These are phyloP conservation scores for Papilio protenor DNA, from an alignment of 2,888 invertebrate species.

Conservation along the genomic window DNA sequence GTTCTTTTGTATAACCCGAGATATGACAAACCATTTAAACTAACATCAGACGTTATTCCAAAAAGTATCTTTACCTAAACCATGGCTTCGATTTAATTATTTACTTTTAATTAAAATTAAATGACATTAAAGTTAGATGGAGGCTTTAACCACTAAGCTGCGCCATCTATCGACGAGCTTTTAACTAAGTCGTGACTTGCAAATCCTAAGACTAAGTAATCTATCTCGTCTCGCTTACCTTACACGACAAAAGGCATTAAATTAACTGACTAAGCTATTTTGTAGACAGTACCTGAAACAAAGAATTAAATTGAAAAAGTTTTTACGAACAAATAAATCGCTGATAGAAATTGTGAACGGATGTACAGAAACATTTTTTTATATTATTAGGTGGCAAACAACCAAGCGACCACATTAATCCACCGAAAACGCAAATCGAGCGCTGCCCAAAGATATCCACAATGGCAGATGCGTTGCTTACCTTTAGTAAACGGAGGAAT, in stretches of 20 bases:
- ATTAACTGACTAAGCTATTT: constrained; percentile 20
- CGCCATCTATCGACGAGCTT: constrained; percentile 22
- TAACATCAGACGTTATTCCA: neutral
- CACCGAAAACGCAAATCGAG: no score
- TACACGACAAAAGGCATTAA: constrained; percentile 19
- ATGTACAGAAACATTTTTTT: no score
- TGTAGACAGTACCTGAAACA: neutral
- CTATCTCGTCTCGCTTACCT: constrained; percentile 10
- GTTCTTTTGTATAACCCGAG: neutral
- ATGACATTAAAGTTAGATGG: neutral
- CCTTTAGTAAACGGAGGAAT: no score
- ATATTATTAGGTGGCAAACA: no score
- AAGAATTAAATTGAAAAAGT: constrained; percentile 14
- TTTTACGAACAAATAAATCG: neutral
- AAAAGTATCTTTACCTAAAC: neutral
- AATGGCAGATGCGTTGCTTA: no score
- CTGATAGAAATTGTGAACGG: neutral
- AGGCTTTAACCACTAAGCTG: neutral
- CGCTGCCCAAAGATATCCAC: no score
- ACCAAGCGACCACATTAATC: no score
- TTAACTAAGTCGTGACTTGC: constrained; percentile 24
- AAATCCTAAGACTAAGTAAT: constrained; percentile 4
- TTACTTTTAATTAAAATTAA: constrained; percentile 1
- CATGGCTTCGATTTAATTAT: neutral
- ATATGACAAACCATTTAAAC: neutral